These are phyloP conservation scores for Epiperipatus broadwayi DNA, from an alignment of 2,888 invertebrate genomes.

Conservation along the genomic window DNA sequence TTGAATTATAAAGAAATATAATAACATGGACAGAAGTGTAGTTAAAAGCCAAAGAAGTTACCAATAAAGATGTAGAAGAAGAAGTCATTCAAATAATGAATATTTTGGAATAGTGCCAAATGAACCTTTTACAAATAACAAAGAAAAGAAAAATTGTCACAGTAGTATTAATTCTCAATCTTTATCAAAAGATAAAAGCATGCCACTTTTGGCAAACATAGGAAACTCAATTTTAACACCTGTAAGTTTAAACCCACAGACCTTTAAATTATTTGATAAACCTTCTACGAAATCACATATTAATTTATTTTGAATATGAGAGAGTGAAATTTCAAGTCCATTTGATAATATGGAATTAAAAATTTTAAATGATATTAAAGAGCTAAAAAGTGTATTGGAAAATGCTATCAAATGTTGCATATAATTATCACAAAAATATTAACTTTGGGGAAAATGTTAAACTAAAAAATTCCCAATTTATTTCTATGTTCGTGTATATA, in stretches of 20 bases:
- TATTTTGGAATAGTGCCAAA: constrained; percentile 10
- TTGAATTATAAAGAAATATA: constrained; percentile 50
- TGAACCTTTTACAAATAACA: background rate
- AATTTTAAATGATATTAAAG: constrained; percentile 76
- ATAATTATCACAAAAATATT: background rate
- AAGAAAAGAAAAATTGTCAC: background rate
- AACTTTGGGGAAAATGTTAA: no score
- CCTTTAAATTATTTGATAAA: constrained; percentile 4
- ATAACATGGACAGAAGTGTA: constrained; percentile 50
- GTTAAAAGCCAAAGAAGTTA: constrained; percentile 41
- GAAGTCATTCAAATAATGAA: constrained; percentile 13
- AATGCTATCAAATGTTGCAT: no score
- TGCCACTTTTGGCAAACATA: background rate
- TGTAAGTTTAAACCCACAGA: background rate
- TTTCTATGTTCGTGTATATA: no score
- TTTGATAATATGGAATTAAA: constrained; percentile 82
- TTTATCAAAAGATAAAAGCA: constrained; percentile 7
- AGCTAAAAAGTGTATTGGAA: constrained; percentile 64
- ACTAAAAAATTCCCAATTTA: no score
- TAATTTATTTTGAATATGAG: constrained; percentile 57
- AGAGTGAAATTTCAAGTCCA: constrained; percentile 72
- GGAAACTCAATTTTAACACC: constrained; percentile 15
- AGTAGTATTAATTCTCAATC: background rate
- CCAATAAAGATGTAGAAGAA: constrained; percentile 22
- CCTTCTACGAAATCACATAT: constrained; percentile 17